Evolutionary conservation across 2,113 vertebrate species (phyloP).

Genomic region (Polypterus senegalus): DNA sequence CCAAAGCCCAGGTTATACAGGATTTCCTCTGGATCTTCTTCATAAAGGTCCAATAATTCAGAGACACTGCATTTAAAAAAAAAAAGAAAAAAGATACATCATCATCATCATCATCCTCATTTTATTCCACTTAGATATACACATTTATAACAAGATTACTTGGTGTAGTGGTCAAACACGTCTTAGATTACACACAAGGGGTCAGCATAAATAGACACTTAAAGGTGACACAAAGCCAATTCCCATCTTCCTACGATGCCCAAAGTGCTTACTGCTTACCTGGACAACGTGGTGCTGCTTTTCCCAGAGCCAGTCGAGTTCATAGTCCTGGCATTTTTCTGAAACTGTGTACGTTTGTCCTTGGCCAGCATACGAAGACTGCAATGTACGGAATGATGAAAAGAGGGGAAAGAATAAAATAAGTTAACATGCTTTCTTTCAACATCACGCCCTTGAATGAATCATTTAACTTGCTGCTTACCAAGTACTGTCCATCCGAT

Average conservation of each 20-base stretch:
- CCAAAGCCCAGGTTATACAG: conserved; percentile 95
- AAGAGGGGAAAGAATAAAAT: too few relatives aligned
- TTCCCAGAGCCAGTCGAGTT: conserved; percentile 93
- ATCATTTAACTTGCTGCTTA: conserved; percentile 26
- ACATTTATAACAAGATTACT: too few relatives aligned
- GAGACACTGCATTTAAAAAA: conserved; percentile 63
- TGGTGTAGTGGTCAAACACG: too few relatives aligned
- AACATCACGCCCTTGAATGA: too few relatives aligned
- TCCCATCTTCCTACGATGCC: too few relatives aligned
- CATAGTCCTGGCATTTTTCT: conserved; percentile 84
- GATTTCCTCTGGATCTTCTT: conserved; percentile 92
- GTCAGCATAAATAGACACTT: too few relatives aligned
- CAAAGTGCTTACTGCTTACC: conserved; percentile 43
- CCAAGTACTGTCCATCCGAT: conserved; percentile 49
- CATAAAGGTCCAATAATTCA: conserved; percentile 88
- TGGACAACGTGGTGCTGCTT: conserved; percentile 86
- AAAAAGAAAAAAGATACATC: too few relatives aligned
- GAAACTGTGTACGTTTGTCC: conserved; percentile 76
- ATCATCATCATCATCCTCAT: too few relatives aligned
- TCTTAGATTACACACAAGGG: too few relatives aligned
- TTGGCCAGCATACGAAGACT: conserved; percentile 67
- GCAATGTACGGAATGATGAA: background rate
- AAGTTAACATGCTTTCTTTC: too few relatives aligned
- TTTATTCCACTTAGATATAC: too few relatives aligned
- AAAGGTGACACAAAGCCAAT: too few relatives aligned